A percentile compares a stretch with the other conserved stretches of the same genome.
Conservation (phyloP, 2,797 vertebrate species). For the Morelia viridis region DNA sequence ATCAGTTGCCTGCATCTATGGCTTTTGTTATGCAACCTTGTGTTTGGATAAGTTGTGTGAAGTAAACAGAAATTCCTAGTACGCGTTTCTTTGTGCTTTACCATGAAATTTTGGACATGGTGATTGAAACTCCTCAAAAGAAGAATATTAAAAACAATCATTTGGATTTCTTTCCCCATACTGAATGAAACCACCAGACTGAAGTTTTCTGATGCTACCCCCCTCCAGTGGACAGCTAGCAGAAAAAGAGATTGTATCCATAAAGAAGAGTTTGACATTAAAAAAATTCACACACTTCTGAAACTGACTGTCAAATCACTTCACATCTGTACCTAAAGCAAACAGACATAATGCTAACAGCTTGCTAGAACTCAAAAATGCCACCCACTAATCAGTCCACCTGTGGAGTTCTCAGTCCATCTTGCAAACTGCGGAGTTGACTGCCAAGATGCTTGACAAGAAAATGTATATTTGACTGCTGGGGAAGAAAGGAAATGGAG, state of each 20-base stretch:
- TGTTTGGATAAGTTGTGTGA: slow-evolving; percentile 57
- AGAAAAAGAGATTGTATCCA: slow-evolving; percentile 64
- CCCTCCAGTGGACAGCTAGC: slow-evolving; percentile 69
- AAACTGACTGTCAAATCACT: slow-evolving; percentile 78
- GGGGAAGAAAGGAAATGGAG: slow-evolving; percentile 72
- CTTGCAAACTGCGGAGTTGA: slow-evolving; percentile 72
- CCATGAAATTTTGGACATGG: slow-evolving; percentile 51
- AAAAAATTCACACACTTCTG: slow-evolving; percentile 73
- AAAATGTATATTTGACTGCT: slow-evolving; percentile 79
- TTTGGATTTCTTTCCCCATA: slow-evolving; percentile 62
- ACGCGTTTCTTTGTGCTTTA: slow-evolving; percentile 48
- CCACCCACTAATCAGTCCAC: slow-evolving; percentile 81
- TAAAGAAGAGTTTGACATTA: slow-evolving; percentile 73
- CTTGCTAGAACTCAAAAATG: slow-evolving; percentile 79
- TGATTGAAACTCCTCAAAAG: slow-evolving; percentile 60
- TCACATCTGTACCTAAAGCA: slow-evolving; percentile 81
- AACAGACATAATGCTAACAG: slow-evolving; percentile 81
- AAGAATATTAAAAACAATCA: slow-evolving; percentile 54
- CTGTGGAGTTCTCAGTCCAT: slow-evolving; percentile 79
- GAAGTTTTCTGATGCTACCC: slow-evolving; percentile 29
- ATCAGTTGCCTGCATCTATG: slow-evolving; percentile 69
- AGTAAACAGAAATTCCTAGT: slow-evolving; percentile 48
- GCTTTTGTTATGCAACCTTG: slow-evolving; percentile 67
- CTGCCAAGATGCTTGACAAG: slow-evolving; percentile 78
- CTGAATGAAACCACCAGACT: slow-evolving; percentile 69